Conservation (phyloP, 2,888 invertebrate species). For the Spisula solida region DNA sequence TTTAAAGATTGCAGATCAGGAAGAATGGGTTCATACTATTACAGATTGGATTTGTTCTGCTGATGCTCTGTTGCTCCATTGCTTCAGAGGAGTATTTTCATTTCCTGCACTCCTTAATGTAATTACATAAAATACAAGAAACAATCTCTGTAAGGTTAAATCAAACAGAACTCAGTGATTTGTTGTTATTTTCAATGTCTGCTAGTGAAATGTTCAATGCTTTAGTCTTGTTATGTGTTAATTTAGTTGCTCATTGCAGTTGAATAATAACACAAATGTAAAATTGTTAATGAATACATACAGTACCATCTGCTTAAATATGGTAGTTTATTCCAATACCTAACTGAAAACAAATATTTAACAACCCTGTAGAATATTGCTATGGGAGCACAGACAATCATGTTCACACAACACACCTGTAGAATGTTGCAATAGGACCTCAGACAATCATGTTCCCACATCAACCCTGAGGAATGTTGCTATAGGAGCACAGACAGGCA, state of each 20-base stretch:
- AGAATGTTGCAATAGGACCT: too few species aligned
- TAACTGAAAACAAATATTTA: too few species aligned
- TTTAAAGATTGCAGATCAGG: background rate
- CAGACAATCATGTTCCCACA: too few species aligned
- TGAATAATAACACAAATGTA: background rate
- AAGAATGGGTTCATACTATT: background rate
- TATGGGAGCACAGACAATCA: too few species aligned
- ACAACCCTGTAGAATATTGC: too few species aligned
- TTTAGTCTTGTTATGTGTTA: background rate
- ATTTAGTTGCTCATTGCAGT: background rate
- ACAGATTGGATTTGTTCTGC: conserved; percentile 1
- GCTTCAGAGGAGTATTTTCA: background rate
- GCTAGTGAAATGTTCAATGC: background rate
- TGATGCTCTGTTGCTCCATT: background rate
- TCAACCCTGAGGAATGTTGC: too few species aligned
- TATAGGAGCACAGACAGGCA: too few species aligned
- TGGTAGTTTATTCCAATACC: too few species aligned
- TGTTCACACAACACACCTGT: too few species aligned
- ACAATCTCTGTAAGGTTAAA: background rate
- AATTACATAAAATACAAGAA: background rate
- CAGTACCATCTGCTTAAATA: too few species aligned
- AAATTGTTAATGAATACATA: too few species aligned
- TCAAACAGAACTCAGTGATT: background rate
- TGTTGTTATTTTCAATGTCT: background rate
- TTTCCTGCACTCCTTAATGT: background rate